Conservation (phyloP, 2,113 vertebrate genomes). For the Nycticryphes semicollaris region DNA sequence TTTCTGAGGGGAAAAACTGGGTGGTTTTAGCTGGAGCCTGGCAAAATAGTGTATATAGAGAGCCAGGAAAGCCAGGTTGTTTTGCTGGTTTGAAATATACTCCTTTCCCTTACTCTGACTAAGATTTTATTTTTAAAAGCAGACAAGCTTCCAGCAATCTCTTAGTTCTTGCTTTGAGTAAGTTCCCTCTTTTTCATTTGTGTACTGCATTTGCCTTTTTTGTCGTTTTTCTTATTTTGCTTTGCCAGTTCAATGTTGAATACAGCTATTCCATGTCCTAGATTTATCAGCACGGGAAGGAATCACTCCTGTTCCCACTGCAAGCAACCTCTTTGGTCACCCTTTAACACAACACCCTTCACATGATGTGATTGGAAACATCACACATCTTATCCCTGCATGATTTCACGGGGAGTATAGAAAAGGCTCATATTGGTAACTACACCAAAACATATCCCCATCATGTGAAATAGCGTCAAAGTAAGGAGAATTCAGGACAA, state of each 20-base stretch:
- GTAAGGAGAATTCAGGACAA: background rate
- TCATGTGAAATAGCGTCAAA: background rate
- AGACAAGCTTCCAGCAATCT: conserved; percentile 2
- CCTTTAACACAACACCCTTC: background rate
- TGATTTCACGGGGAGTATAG: background rate
- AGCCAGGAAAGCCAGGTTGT: conserved; percentile 47
- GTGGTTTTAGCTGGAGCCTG: conserved; percentile 8
- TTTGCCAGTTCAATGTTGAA: background rate
- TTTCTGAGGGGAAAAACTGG: conserved; percentile 20
- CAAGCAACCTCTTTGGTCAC: background rate
- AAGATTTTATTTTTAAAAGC: conserved; percentile 51
- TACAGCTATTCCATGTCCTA: background rate
- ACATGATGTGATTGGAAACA: background rate
- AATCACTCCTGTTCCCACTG: background rate
- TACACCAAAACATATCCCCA: background rate
- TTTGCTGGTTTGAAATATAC: conserved; percentile 37
- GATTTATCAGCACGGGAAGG: background rate
- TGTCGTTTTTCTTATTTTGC: background rate
- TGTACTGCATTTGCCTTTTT: background rate
- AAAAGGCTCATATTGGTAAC: background rate
- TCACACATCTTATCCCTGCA: background rate
- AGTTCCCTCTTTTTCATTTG: conserved; percentile 12
- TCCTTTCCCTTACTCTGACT: background rate
- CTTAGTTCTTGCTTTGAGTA: conserved; percentile 31
- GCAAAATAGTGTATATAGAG: background rate